A percentile compares a stretch with the other conserved stretches of the same genome.
phyloP scores from a whole-genome alignment of 1,140 invertebrate genomes.

The Cherax quadricarinatus region DNA sequence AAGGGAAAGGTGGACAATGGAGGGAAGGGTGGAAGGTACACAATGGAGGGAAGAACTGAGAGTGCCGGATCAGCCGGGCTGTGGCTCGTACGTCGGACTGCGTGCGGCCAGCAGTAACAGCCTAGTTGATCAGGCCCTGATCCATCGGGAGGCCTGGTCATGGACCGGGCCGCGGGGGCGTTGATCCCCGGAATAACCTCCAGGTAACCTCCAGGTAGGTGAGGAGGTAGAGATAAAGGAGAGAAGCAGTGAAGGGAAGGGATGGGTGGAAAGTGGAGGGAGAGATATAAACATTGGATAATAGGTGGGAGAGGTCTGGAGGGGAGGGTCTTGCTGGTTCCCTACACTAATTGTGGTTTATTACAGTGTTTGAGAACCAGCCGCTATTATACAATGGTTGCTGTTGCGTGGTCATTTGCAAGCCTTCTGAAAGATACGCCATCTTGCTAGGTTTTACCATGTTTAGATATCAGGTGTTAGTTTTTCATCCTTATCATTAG shows the following conservation, averaged over 20 bases:
- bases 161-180: too few relatives aligned
- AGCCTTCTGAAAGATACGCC: background rate
- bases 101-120: too few relatives aligned
- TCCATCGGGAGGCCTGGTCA: too few relatives aligned
- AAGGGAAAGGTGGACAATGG: too few relatives aligned
- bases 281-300: background rate
- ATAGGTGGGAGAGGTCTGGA: background rate
- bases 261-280: background rate
- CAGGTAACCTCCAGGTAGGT: too few relatives aligned
- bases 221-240: background rate
- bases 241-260: background rate
- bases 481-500: slow-evolving; percentile 22
- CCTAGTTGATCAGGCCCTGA: too few relatives aligned
- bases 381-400: slow-evolving; percentile 22
- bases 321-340: background rate
- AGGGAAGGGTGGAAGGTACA: too few relatives aligned
- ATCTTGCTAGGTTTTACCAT: background rate
- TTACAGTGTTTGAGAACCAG: slow-evolving; percentile 27
- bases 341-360: slow-evolving; percentile 20
- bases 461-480: background rate
- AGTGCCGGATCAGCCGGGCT: too few relatives aligned
- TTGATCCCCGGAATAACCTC: too few relatives aligned
- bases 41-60: too few relatives aligned
- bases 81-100: too few relatives aligned
- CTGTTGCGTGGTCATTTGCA: background rate